These are phyloP conservation scores for Drosophila colorata DNA, from an alignment of 2,888 invertebrate species.

Conservation along the genomic window DNA sequence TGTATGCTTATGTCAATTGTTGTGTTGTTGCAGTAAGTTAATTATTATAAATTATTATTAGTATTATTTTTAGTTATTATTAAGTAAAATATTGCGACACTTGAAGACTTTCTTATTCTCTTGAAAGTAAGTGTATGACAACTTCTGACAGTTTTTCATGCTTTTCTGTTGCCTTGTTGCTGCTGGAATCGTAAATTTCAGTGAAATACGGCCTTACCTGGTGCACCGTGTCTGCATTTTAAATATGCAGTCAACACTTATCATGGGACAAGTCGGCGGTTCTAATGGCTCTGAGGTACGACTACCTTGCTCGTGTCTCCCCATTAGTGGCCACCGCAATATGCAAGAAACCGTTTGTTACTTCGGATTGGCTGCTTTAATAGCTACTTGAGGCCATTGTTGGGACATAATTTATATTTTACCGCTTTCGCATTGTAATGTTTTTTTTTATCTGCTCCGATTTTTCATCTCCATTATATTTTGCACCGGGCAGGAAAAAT, in stretches of 20 bases:
- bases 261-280: conserved; percentile 33
- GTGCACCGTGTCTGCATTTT: conserved; percentile 70
- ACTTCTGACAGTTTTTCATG: background rate
- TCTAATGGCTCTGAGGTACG: conserved; percentile 50
- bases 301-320: conserved; percentile 25
- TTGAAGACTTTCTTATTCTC: background rate
- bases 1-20: too few relatives aligned
- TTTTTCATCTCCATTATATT: conserved; percentile 75
- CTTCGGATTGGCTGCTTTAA: conserved; percentile 32
- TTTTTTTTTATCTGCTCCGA: conserved; percentile 48
- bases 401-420: conserved; percentile 50
- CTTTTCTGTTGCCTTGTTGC: conserved; percentile 37
- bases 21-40: too few relatives aligned
- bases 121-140: conserved; percentile 2
- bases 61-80: too few relatives aligned
- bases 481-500: conserved; percentile 58
- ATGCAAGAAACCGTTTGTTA: conserved; percentile 13
- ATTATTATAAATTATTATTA: too few relatives aligned
- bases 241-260: conserved; percentile 70
- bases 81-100: too few relatives aligned
- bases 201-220: conserved; percentile 72
- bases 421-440: conserved; percentile 36
- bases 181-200: conserved; percentile 72
- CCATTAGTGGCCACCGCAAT: background rate
- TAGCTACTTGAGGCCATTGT: conserved; percentile 48